These are phyloP conservation scores for Nycticorax nycticorax DNA, from an alignment of 2,113 vertebrate species.

Conservation along the genomic window DNA sequence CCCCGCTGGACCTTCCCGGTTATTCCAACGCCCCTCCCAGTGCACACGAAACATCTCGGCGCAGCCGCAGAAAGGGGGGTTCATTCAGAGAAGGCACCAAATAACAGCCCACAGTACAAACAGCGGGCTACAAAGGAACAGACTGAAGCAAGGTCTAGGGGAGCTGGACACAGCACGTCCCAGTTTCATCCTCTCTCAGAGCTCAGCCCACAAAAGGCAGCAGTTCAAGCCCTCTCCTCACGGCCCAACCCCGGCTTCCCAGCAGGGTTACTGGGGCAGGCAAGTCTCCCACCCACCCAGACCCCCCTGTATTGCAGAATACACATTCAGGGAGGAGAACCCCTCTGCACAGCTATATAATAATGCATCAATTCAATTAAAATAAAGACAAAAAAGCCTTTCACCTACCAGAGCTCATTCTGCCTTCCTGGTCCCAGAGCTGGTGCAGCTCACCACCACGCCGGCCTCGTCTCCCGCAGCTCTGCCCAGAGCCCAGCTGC, in stretches of 20 bases:
- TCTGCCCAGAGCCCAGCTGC: background rate
- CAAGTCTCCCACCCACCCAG: background rate
- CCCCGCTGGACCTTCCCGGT: background rate
- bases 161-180: background rate
- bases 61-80: accelerated
- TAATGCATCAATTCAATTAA: background rate
- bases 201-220: background rate
- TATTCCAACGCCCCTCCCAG: background rate
- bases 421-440: too few species aligned
- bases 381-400: background rate
- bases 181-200: background rate
- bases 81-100: background rate
- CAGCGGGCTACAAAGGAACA: background rate
- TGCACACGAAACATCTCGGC: accelerated
- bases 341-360: background rate
- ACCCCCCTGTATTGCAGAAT: background rate
- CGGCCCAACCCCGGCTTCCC: background rate
- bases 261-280: background rate
- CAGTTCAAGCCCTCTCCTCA: background rate
- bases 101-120: background rate
- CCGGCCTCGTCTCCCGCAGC: too few species aligned
- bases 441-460: accelerated
- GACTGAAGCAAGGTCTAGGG: background rate
- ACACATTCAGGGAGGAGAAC: background rate
- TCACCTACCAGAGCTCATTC: background rate